Base-by-base conservation (phyloP, 2,113 vertebrate genomes). In the Rattus rattus region DNA sequence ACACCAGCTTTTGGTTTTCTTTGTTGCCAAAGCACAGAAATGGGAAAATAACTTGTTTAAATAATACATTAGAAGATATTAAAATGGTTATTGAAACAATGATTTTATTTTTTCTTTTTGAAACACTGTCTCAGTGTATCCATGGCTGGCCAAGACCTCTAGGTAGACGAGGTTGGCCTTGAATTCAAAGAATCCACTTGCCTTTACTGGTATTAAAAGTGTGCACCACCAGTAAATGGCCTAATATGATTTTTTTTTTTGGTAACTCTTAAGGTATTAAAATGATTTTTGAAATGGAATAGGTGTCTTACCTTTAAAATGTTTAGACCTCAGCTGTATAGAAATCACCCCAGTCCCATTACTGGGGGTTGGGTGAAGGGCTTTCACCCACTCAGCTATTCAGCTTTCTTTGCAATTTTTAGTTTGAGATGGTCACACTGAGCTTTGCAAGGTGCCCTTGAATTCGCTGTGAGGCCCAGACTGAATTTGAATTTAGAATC, bases 21-120 rank as follows among this genome's bases (percentile, higher is more conserved):
- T 88, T 96, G n/a, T 75, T 94, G 52, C n/a, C 84, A 81, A 92
- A 81, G n/a, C 87, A 79, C n/a, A 67, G 67, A 95, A 90, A 47
- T 87, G 5, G 59, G 90, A n/a, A 95, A 69, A 96, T 96, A 97
- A 92, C 76, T 67, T 93, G 94, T 97, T 96, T 92, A 96, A 96
- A 92, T 88, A 83, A 83, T 95, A 90, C 1, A 61, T 85, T 28
- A 93, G 63, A 73, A 90, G 73, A 89, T 86, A 94, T 67, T 75
- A 90, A 79, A 52, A 56, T 96, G 72, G 28, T 39, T 91, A 52
- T 92, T 92, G 52, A 95, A 96, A 75, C 9, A 89, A 17, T 92
- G 9, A 30, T 84, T 73, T 43, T 43, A 43, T 72, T n/a, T 72
- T 73, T 65, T 30, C n/a, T 73, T 73, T 43, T 43, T 39, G 19